phyloP scores from a whole-genome alignment of 2,113 vertebrate genomes.

The Apus apus region DNA sequence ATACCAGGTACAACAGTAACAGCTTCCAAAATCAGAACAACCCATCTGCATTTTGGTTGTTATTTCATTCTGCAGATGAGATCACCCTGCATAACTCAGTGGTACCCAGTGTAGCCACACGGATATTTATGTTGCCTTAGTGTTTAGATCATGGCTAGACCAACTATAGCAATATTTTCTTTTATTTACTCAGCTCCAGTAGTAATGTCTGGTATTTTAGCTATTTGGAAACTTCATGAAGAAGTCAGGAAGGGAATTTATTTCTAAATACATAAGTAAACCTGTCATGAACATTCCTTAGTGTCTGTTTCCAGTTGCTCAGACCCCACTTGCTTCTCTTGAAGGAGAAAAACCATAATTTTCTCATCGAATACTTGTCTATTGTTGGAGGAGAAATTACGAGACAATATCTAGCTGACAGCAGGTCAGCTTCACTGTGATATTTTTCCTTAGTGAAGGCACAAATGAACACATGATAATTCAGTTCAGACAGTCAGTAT shows the following conservation, averaged over 20 bases:
- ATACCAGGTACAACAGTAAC: rapidly evolving
- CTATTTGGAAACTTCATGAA: neutral
- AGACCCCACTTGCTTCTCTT: neutral
- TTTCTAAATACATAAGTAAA: neutral
- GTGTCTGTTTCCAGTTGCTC: neutral
- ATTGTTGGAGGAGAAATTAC: neutral
- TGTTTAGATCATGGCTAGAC: neutral
- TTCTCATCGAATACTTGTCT: constrained; percentile 18
- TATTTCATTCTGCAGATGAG: neutral
- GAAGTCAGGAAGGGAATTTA: neutral
- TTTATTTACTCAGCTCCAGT: neutral
- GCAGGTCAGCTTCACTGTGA: neutral
- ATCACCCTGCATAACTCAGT: neutral
- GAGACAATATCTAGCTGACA: neutral
- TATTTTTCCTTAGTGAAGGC: neutral
- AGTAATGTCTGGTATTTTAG: neutral
- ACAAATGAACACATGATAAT: neutral
- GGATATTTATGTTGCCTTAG: neutral
- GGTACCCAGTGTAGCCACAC: rapidly evolving
- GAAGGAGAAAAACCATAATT: neutral
- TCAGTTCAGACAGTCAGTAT: neutral
- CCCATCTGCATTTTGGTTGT: neutral
- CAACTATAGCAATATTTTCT: neutral
- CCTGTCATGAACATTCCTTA: neutral
- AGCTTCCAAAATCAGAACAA: neutral